Evolutionary conservation across 2,888 invertebrate species (phyloP).

Genomic region (Lacanobia oleracea): DNA sequence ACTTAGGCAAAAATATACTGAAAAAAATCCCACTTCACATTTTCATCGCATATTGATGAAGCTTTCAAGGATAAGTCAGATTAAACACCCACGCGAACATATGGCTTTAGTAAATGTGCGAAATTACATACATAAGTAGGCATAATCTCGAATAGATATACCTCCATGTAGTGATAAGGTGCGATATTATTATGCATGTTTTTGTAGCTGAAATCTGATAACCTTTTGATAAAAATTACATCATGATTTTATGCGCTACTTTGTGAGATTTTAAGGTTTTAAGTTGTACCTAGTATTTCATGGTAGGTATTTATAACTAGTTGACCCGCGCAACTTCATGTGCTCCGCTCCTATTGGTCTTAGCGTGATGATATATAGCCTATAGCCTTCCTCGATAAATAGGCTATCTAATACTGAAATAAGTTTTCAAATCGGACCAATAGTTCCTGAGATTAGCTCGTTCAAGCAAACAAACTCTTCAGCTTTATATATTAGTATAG

Average conservation of each 20-base stretch:
- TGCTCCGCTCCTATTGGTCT: too few species aligned
- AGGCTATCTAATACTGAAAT: too few species aligned
- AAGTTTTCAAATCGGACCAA: too few species aligned
- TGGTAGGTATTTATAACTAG: background rate
- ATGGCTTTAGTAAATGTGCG: constrained; percentile 10
- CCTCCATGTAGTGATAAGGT: constrained; percentile 28
- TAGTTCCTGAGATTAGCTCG: too few species aligned
- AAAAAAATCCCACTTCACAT: background rate
- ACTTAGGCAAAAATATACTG: background rate
- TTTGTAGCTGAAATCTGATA: constrained; percentile 50
- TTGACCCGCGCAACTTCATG: too few species aligned
- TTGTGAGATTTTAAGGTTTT: background rate
- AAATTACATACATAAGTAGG: constrained; percentile 44
- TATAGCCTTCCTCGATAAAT: too few species aligned
- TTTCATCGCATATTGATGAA: constrained; percentile 39
- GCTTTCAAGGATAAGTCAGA: constrained; percentile 31
- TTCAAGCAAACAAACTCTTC: too few species aligned
- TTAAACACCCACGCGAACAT: constrained; percentile 26
- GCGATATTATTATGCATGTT: constrained; percentile 38
- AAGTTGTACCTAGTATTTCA: too few species aligned
- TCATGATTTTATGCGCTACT: constrained; percentile 10
- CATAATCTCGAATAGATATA: constrained; percentile 30
- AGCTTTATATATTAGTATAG: too few species aligned
- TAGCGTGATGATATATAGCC: too few species aligned
- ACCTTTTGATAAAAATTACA: constrained; percentile 31